phyloP scores from a whole-genome alignment of 1,140 invertebrate genomes.

The Drosophila hydei region DNA sequence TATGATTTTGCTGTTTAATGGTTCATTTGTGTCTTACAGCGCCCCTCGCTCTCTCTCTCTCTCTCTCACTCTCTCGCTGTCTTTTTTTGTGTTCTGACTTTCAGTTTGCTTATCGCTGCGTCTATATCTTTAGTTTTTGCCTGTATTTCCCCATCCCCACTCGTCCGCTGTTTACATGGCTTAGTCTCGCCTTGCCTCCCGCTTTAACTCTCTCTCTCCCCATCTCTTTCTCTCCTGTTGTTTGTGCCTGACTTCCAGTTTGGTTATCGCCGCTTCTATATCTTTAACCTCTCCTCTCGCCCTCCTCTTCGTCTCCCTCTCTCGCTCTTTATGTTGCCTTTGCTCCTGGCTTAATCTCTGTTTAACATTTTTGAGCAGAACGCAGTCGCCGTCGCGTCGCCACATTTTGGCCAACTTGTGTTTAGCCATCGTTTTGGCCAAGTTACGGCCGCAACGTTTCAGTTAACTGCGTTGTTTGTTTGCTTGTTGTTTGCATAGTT shows the following conservation, averaged over 20 bases:
- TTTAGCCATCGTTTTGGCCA: conserved; percentile 46
- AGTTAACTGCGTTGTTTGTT: conserved; percentile 54
- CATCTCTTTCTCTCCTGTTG: neutral
- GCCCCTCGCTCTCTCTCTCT: neutral
- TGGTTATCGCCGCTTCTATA: neutral
- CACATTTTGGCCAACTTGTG: conserved; percentile 45
- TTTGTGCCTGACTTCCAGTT: no score
- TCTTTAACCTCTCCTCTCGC: neutral
- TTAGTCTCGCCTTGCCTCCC: conserved; percentile 27
- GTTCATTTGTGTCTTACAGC: conserved; percentile 72
- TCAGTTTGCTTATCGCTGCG: conserved; percentile 70
- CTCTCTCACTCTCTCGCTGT: neutral
- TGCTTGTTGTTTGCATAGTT: conserved; percentile 43
- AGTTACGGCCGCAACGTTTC: conserved; percentile 43
- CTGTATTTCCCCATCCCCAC: conserved; percentile 8
- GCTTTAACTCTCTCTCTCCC: conserved; percentile 4
- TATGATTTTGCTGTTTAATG: conserved; percentile 83
- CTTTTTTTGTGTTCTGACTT: conserved; percentile 53
- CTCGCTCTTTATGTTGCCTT: conserved; percentile 2
- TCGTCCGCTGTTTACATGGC: conserved; percentile 28
- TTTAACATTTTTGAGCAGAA: conserved; percentile 44
- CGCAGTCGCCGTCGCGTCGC: conserved; percentile 40
- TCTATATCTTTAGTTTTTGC: conserved; percentile 58
- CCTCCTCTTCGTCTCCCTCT: neutral
- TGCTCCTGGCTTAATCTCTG: conserved; percentile 50